Evolutionary conservation across 2,113 vertebrate genomes (phyloP).

Genomic region (Mugil cephalus): DNA sequence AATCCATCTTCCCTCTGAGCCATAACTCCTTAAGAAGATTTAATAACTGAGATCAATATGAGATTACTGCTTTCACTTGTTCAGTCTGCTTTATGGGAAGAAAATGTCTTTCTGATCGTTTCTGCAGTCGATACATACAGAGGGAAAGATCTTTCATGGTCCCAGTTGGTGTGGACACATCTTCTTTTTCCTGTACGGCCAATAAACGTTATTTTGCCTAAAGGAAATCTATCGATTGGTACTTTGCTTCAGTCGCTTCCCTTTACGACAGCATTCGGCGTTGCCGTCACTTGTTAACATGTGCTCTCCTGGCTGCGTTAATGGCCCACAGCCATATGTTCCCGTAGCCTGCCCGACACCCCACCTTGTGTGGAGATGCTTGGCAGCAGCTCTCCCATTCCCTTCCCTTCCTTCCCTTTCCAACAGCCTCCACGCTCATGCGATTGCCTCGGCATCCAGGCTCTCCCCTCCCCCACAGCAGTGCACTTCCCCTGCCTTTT

Average conservation of each 20-base stretch:
- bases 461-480: slow-evolving; percentile 69
- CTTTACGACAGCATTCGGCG: slow-evolving; percentile 51
- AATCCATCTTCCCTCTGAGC: slow-evolving; percentile 17
- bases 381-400: slow-evolving; percentile 65
- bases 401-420: slow-evolving; percentile 56
- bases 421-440: slow-evolving; percentile 66
- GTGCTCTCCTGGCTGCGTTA: slow-evolving; percentile 62
- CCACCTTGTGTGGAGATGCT: slow-evolving; percentile 70
- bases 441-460: slow-evolving; percentile 68
- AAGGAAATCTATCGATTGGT: slow-evolving; percentile 62
- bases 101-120: slow-evolving; percentile 29
- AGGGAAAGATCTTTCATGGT: slow-evolving; percentile 19
- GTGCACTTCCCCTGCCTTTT: slow-evolving; percentile 65
- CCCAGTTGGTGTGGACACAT: slow-evolving; percentile 16
- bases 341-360: slow-evolving; percentile 64
- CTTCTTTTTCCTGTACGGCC: slow-evolving; percentile 33
- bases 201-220: slow-evolving; percentile 42
- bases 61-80: slow-evolving; percentile 40
- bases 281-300: slow-evolving; percentile 63
- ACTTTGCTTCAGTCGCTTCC: slow-evolving; percentile 58
- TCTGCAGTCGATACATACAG: slow-evolving; percentile 12
- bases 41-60: slow-evolving; percentile 55
- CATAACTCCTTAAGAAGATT: slow-evolving; percentile 54
- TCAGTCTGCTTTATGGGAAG: slow-evolving; percentile 36
- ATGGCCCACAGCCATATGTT: slow-evolving; percentile 76